These are phyloP conservation scores for Anarhynchus alexandrinus DNA, from an alignment of 2,113 vertebrate genomes.

Conservation along the genomic window DNA sequence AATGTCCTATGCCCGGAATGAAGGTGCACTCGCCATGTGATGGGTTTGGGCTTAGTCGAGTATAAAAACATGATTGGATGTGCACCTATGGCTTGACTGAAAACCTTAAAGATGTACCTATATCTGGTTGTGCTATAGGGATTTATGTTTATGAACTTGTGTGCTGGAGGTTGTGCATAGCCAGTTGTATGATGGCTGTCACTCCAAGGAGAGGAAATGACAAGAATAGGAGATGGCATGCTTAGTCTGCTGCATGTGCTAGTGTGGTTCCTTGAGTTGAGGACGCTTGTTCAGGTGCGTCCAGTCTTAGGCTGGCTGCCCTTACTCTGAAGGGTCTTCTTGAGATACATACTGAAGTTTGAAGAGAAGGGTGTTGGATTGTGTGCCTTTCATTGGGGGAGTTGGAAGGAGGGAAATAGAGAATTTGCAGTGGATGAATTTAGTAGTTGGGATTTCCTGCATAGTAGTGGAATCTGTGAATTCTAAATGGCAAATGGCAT, in stretches of 20 bases:
- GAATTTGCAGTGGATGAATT: background rate
- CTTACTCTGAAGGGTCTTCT: background rate
- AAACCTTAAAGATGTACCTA: background rate
- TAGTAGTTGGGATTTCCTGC: background rate
- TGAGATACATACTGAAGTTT: background rate
- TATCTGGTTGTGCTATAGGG: background rate
- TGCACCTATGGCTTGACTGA: background rate
- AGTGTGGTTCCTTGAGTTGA: background rate
- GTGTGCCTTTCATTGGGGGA: fast-evolving
- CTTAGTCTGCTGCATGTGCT: fast-evolving
- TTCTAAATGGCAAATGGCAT: background rate
- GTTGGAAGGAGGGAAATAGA: background rate
- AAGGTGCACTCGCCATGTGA: background rate
- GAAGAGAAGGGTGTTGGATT: background rate
- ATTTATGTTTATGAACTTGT: background rate
- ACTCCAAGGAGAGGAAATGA: background rate
- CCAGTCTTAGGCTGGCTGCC: background rate
- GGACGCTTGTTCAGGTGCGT: background rate
- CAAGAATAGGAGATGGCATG: background rate
- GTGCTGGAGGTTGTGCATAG: background rate
- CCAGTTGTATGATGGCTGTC: background rate
- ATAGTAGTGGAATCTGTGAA: background rate
- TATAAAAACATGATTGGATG: background rate
- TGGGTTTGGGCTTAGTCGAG: background rate
- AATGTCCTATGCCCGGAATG: background rate